phyloP scores from a whole-genome alignment of 2,797 vertebrate species.

The Sebastiscus albofasciatus region DNA sequence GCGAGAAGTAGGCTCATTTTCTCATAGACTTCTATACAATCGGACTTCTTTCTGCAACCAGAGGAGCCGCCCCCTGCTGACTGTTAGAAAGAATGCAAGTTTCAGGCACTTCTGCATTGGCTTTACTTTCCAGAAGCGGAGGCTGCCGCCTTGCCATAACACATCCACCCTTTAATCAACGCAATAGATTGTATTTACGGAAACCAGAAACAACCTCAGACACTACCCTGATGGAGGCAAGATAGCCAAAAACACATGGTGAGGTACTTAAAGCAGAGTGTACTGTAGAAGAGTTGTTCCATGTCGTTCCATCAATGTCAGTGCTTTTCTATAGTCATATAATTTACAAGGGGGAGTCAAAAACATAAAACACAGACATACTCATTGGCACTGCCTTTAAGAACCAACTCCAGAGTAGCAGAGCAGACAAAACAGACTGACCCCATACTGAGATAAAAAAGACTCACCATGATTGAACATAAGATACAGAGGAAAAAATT shows the following conservation, averaged over 20 bases:
- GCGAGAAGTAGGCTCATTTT: no score
- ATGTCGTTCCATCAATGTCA: background rate
- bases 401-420: background rate
- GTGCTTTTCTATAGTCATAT: background rate
- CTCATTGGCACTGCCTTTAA: background rate
- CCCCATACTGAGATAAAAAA: conserved; percentile 27
- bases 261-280: background rate
- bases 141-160: no score
- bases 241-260: background rate
- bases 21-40: no score
- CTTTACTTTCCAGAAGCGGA: no score
- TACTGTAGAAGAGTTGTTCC: background rate
- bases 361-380: background rate
- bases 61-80: no score
- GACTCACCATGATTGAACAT: background rate
- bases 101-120: no score
- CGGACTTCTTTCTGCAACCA: no score
- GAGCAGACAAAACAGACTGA: conserved; percentile 14
- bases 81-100: no score
- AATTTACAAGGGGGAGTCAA: background rate
- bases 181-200: background rate
- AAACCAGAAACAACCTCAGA: background rate
- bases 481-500: background rate
- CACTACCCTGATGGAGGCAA: background rate
- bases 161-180: background rate